phyloP scores from a whole-genome alignment of 2,113 vertebrate genomes.

The Scartelaos histophorus region DNA sequence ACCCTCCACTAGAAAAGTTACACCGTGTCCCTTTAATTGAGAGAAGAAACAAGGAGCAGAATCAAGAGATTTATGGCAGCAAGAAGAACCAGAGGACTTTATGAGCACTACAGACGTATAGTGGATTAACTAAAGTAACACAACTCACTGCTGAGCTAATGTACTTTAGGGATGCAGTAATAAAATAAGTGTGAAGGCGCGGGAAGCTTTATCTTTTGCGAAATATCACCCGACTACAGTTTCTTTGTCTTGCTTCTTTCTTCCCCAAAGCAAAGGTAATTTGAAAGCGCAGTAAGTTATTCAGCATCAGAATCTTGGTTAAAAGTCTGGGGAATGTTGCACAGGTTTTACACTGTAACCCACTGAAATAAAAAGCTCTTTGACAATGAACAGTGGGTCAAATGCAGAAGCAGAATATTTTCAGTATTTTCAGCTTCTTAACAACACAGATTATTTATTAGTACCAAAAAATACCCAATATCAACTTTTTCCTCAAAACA shows the following conservation, averaged over 20 bases:
- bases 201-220: background rate
- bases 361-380: too few relatives aligned
- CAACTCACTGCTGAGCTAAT: background rate
- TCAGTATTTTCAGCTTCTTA: too few relatives aligned
- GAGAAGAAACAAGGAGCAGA: constrained; percentile 9
- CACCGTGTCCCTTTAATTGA: background rate
- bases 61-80: background rate
- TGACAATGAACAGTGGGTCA: background rate
- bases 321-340: too few relatives aligned
- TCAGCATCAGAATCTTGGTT: background rate
- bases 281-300: background rate
- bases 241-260: too few relatives aligned
- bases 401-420: too few relatives aligned
- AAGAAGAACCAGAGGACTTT: background rate
- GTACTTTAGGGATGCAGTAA: background rate
- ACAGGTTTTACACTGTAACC: too few relatives aligned
- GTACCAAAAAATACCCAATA: too few relatives aligned
- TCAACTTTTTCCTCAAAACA: too few relatives aligned
- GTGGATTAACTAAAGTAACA: background rate
- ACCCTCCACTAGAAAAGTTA: too few relatives aligned
- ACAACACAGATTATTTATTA: too few relatives aligned
- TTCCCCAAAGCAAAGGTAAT: background rate
- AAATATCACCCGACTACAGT: background rate
- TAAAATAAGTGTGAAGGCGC: background rate
- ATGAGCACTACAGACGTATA: background rate